These are phyloP conservation scores for Cacoxenus indagator DNA, from an alignment of 2,888 invertebrate species.

Conservation along the genomic window DNA sequence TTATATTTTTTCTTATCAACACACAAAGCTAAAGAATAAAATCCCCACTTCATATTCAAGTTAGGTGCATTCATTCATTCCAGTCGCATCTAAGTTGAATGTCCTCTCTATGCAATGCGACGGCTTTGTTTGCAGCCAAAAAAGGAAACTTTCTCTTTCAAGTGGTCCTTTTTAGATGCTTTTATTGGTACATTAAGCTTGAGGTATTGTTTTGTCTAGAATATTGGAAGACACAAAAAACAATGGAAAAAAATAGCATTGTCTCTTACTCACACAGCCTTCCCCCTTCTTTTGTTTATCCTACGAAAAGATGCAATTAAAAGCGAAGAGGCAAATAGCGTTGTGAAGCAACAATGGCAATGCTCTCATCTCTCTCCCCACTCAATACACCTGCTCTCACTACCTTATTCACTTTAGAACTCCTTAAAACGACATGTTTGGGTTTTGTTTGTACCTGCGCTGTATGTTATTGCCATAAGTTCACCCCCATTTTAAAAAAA, in stretches of 20 bases:
- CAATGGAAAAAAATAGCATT: background rate
- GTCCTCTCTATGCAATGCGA: background rate
- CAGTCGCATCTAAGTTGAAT: background rate
- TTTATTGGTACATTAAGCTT: background rate
- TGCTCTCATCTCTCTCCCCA: background rate
- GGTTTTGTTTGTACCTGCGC: slow-evolving; percentile 16
- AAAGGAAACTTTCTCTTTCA: background rate
- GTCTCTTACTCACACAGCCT: background rate
- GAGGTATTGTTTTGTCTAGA: background rate
- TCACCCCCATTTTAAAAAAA: background rate
- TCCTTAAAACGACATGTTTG: slow-evolving; percentile 5
- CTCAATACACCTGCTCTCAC: background rate
- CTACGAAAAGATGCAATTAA: background rate
- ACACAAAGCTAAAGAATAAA: too few species aligned
- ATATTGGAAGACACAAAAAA: background rate
- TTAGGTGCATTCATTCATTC: too few species aligned
- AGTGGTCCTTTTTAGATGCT: background rate
- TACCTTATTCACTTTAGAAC: background rate
- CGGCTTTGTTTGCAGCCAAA: background rate
- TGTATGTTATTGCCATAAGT: background rate
- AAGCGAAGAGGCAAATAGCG: background rate
- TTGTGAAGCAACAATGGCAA: too few species aligned
- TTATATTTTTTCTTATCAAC: too few species aligned
- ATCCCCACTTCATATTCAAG: too few species aligned
- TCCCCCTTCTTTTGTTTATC: background rate